Percentiles rank a stretch among this genome's conserved stretches.
These are phyloP conservation scores for Pristionchus maxplancki DNA, from an alignment of 2,888 invertebrate species.

Conservation along the genomic window DNA sequence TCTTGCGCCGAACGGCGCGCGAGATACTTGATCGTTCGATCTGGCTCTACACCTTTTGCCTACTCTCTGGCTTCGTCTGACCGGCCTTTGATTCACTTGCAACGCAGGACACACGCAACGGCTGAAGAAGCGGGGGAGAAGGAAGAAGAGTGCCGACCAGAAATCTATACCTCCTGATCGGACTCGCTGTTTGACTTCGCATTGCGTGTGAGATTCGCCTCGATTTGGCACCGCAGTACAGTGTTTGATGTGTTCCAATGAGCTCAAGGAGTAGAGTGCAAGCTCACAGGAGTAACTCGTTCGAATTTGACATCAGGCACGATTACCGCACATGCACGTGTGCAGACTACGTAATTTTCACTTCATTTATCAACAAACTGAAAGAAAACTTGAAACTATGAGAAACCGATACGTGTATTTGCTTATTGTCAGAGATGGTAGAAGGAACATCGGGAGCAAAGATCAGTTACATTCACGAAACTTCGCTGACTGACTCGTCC, in stretches of 20 bases:
- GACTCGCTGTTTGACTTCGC: neutral
- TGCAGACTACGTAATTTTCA: too few species aligned
- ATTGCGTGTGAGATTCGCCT: slow-evolving; percentile 1
- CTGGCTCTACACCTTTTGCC: neutral
- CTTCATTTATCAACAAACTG: too few species aligned
- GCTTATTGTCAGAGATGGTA: too few species aligned
- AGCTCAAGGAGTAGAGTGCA: neutral
- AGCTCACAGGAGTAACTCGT: neutral
- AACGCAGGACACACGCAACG: neutral
- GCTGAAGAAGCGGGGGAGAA: neutral
- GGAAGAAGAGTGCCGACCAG: slow-evolving; percentile 22
- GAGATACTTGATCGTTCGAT: slow-evolving; percentile 12
- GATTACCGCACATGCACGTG: neutral
- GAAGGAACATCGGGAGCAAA: too few species aligned
- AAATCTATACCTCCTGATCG: neutral
- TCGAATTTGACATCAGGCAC: neutral
- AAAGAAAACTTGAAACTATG: too few species aligned
- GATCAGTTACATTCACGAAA: too few species aligned
- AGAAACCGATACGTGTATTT: too few species aligned
- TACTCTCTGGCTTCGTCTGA: neutral
- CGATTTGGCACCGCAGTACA: slow-evolving; percentile 10
- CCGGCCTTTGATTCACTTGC: neutral
- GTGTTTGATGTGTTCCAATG: neutral
- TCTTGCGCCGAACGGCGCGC: neutral
- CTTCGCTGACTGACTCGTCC: too few species aligned